Conservation (phyloP, 2,797 vertebrate genomes). For the Oceanodroma leucorhoa region DNA sequence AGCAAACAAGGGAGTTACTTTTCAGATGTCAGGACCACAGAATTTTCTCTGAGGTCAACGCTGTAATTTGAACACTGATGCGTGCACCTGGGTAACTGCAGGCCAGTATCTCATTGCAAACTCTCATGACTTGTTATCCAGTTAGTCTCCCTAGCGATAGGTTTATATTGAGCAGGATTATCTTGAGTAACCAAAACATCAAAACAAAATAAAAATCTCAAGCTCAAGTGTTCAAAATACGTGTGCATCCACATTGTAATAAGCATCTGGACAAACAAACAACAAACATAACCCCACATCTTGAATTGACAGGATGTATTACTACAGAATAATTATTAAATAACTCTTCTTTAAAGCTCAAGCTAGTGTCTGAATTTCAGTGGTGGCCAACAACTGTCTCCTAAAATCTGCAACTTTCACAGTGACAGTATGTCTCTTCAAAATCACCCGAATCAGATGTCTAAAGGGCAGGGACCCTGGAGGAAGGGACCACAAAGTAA, state of each 20-base stretch:
- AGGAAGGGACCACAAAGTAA: background rate
- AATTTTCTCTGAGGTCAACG: background rate
- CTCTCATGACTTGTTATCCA: background rate
- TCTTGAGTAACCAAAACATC: background rate
- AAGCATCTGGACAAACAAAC: background rate
- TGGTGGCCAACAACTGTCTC: background rate
- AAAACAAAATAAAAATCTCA: background rate
- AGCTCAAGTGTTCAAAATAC: background rate
- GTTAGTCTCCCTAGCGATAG: background rate
- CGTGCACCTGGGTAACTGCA: background rate
- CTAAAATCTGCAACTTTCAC: background rate
- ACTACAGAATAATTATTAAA: background rate
- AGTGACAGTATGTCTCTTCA: background rate
- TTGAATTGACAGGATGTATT: background rate
- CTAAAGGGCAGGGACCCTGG: background rate
- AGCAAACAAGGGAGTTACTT: background rate
- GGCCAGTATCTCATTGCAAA: background rate
- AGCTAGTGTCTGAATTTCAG: background rate
- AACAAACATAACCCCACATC: background rate
- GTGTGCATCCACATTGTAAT: background rate
- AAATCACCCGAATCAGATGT: background rate
- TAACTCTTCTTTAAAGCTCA: background rate
- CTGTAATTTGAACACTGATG: background rate
- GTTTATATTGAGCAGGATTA: background rate
- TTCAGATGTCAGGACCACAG: background rate